Conservation (phyloP, 2,113 vertebrate genomes). For the Austrofundulus limnaeus region DNA sequence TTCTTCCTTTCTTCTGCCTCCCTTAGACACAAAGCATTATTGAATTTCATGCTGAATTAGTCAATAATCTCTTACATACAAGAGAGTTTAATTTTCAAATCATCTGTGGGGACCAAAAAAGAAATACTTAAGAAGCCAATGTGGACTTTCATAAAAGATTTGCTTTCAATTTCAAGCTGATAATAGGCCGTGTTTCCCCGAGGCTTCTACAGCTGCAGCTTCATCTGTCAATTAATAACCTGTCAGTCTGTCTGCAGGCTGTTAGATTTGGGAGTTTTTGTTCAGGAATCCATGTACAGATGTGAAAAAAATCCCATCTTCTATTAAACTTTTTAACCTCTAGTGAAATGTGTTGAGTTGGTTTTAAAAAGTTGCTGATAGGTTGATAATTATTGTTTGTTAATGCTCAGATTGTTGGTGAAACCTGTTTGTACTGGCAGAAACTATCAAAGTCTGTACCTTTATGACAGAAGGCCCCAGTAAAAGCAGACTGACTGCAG, state of each 20-base stretch:
- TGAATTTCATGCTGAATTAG: constrained; percentile 17
- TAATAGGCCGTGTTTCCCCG: not conserved
- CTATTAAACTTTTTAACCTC: not conserved
- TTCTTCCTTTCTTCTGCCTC: not conserved
- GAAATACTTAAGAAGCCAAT: constrained; percentile 3
- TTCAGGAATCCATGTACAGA: not conserved
- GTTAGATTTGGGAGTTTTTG: constrained; percentile 10
- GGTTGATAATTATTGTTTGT: not conserved
- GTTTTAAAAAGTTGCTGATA: not conserved
- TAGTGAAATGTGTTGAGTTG: not conserved
- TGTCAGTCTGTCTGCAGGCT: constrained; percentile 1
- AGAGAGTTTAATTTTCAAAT: constrained; percentile 11
- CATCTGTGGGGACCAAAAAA: constrained; percentile 4
- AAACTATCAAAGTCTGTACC: constrained; percentile 69
- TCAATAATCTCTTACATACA: constrained; percentile 3
- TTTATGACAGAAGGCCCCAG: constrained; percentile 89
- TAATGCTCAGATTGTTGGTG: not conserved
- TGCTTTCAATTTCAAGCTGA: constrained; percentile 6
- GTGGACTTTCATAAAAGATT: constrained; percentile 9
- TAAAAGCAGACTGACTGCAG: constrained; percentile 85
- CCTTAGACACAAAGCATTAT: constrained; percentile 11
- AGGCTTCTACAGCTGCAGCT: constrained; percentile 7
- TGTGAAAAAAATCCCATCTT: not conserved
- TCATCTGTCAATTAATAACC: constrained; percentile 24
- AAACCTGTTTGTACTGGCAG: not conserved